Conservation (phyloP, 2,113 vertebrate genomes). For the Paraplagusia blochii region DNA sequence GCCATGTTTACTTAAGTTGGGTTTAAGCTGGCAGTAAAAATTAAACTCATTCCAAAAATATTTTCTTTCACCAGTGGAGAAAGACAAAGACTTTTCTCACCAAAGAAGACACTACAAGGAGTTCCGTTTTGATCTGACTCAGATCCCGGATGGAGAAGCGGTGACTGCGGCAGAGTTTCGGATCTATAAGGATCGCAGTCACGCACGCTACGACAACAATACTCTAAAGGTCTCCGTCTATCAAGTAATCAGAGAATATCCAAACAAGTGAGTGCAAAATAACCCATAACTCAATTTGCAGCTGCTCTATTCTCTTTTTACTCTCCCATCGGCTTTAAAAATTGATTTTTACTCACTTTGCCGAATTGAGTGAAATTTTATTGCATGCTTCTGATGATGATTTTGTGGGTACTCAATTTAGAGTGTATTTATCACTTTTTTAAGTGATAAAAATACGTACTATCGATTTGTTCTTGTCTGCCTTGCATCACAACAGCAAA, state of each 20-base stretch:
- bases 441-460: no score
- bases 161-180: constrained; percentile 96
- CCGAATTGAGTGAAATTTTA: no score
- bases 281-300: not conserved
- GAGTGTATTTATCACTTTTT: no score
- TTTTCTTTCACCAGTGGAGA: constrained; percentile 84
- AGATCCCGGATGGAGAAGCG: constrained; percentile 93
- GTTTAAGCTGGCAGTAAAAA: constrained; percentile 36
- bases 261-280: constrained; percentile 83
- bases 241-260: constrained; percentile 94
- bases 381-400: no score
- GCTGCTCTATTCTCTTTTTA: no score
- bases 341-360: no score
- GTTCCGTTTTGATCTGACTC: constrained; percentile 97
- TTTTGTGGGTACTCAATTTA: no score
- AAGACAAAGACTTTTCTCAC: constrained; percentile 97
- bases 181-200: constrained; percentile 94
- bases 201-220: constrained; percentile 87
- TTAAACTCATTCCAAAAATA: constrained; percentile 35
- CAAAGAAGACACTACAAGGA: constrained; percentile 96
- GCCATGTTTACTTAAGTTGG: constrained; percentile 30
- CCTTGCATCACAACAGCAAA: no score
- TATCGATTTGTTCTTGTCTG: no score
- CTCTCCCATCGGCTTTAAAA: no score
- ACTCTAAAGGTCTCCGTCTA: constrained; percentile 93